Evolutionary conservation across 35 echinoderm and acorn worm species (phyloP).

Genomic region (Ophiothrix spiculata): DNA sequence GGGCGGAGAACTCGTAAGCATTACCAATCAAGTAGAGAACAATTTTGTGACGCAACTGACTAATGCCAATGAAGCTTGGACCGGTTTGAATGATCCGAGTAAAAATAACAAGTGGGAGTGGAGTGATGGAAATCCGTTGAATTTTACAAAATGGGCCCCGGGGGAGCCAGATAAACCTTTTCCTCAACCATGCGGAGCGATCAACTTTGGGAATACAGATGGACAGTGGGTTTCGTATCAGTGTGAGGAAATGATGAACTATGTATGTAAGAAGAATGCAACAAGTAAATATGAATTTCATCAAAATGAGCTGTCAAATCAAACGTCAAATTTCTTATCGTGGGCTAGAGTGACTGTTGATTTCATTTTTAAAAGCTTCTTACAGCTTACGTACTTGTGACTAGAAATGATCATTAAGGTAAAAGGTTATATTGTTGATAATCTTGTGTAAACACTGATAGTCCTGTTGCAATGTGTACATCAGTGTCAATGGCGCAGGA

Average conservation of each 20-base stretch:
- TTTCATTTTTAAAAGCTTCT: not conserved
- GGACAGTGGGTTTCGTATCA: not conserved
- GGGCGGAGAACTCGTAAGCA: not conserved
- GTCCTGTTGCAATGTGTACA: no score
- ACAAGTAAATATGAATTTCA: not conserved
- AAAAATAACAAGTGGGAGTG: not conserved
- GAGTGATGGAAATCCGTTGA: not conserved
- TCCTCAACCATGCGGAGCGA: not conserved
- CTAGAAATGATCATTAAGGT: no score
- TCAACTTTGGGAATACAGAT: not conserved
- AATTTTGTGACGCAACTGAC: not conserved
- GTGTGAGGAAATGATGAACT: not conserved
- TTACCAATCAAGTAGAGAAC: not conserved
- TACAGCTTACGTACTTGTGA: no score
- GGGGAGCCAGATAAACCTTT: not conserved
- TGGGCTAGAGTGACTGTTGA: not conserved
- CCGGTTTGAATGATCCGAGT: not conserved
- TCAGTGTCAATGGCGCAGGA: no score
- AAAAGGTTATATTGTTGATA: no score
- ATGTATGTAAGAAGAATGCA: not conserved
- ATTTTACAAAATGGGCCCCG: not conserved
- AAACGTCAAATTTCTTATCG: not conserved
- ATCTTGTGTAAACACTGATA: no score
- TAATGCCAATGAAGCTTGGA: not conserved
- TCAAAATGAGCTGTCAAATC: not conserved